Evolutionary conservation across 2,888 invertebrate genomes (phyloP).

Genomic region (Phorcus lineatus): DNA sequence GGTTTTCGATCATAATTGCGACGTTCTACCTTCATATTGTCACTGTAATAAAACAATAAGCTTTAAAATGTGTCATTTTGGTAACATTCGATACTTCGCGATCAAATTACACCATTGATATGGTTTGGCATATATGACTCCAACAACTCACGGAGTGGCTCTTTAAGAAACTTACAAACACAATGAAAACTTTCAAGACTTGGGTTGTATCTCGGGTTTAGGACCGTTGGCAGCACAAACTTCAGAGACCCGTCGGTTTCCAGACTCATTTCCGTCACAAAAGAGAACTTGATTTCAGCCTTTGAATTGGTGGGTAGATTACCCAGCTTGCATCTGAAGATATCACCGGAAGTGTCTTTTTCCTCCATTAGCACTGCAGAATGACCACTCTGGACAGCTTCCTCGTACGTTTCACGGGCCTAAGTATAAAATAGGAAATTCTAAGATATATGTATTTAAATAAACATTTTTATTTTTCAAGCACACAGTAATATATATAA

Average conservation of each 20-base stretch:
- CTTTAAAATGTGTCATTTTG: no score
- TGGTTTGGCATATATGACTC: no score
- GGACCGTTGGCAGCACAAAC: constrained; percentile 34
- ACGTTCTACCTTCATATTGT: no score
- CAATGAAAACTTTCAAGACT: background rate
- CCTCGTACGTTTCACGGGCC: constrained; percentile 40
- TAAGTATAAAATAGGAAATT: background rate
- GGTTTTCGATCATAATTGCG: no score
- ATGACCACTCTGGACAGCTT: constrained; percentile 37
- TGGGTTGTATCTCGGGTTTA: constrained; percentile 25
- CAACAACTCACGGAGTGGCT: no score
- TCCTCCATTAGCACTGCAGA: constrained; percentile 41
- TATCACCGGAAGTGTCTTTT: constrained; percentile 37
- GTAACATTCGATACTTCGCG: no score
- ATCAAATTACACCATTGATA: no score
- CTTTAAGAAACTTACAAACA: background rate
- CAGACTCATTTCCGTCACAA: constrained; percentile 40
- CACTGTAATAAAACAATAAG: no score
- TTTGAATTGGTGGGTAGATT: constrained; percentile 39
- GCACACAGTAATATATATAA: no score
- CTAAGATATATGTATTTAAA: no score
- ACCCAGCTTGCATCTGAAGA: constrained; percentile 43
- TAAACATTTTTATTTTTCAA: no score
- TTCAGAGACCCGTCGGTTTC: constrained; percentile 33
- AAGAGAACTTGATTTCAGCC: constrained; percentile 38